Base-by-base conservation (phyloP, 2,888 invertebrate genomes). In the Physocephala rufipes region DNA sequence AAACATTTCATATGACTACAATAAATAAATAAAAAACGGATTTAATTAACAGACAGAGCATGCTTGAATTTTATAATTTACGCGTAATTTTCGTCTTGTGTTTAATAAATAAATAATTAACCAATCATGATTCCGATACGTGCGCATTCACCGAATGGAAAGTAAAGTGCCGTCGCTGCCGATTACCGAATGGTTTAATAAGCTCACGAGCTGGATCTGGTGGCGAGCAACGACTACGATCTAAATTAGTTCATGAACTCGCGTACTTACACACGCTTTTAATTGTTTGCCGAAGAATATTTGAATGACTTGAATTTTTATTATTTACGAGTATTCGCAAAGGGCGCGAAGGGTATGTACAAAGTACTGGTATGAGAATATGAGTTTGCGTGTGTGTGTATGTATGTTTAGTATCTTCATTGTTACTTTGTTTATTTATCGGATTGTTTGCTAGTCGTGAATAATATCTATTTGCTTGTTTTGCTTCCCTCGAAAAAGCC, bases 261-360 rank as follows among this genome's bases (percentile, higher is more conserved):
- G 36, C 61, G 61, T 62, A 49, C 51, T 19, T 51, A 68, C 68
- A 62, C 68, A 68, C 36, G 36, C 36, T 68, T 62, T 68, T 62
- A 51, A 30, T 61, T 61, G 49, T 49, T 61, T 45, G 21, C 28
- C 63, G 26, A 43, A 16, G 47, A 15, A 2, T 47, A 64, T 68
- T 68, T 68, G 61, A 24, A 43, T 9, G 62, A 2, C 36, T 36
- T 36, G 9, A 61, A 68, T 68, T 68, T 51, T 61, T 67, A 21
- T 49, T 30, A 49, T 62, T 16, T 62, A 43, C 62, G 45, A 62
- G 15, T 62, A n/a, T 19, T 36, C 16, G n/a, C 19, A n/a, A n/a
- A n/a, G n/a, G n/a, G n/a, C n/a, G n/a, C n/a, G n/a, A n/a, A n/a
- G n/a, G n/a, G n/a, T n/a, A n/a, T n/a, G n/a, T n/a, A n/a, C 13